Evolutionary conservation across 2,113 vertebrate species (phyloP).

Genomic region (Barbus barbus): DNA sequence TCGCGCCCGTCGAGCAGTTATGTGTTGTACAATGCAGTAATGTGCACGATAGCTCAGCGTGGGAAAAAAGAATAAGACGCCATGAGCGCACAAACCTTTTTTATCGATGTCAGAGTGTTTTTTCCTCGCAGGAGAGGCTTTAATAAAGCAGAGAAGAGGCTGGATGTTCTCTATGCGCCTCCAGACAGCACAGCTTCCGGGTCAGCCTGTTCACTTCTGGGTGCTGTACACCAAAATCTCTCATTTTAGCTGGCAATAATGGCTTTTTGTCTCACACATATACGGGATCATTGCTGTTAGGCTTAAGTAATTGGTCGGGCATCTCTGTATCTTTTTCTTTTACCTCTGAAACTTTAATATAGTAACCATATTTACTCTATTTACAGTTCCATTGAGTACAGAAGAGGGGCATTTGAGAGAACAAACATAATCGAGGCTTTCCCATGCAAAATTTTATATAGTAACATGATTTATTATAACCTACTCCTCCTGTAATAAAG

Average conservation of each 20-base stretch:
- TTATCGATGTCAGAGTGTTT: slow-evolving; percentile 70
- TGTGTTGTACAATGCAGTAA: background rate
- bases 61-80: slow-evolving; percentile 23
- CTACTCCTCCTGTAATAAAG: too few relatives aligned
- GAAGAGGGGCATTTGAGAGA: background rate
- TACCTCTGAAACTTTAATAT: too few relatives aligned
- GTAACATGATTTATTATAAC: too few relatives aligned
- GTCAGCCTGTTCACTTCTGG: slow-evolving; percentile 92
- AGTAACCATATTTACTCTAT: too few relatives aligned
- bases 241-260: background rate
- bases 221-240: slow-evolving; percentile 63
- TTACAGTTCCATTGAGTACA: too few relatives aligned
- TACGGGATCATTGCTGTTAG: background rate
- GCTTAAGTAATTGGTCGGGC: too few relatives aligned
- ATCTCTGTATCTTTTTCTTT: too few relatives aligned
- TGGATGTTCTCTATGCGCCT: slow-evolving; percentile 77
- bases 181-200: slow-evolving; percentile 86
- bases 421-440: background rate
- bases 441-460: background rate
- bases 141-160: slow-evolving; percentile 68
- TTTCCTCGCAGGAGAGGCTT: slow-evolving; percentile 67
- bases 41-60: background rate
- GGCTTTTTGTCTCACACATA: background rate
- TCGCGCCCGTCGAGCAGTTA: slow-evolving; percentile 13
- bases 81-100: slow-evolving; percentile 73